These are phyloP conservation scores for Zoanthus sansibaricus DNA, from an alignment of 92 coral and sea anemone genomes.

Conservation along the genomic window DNA sequence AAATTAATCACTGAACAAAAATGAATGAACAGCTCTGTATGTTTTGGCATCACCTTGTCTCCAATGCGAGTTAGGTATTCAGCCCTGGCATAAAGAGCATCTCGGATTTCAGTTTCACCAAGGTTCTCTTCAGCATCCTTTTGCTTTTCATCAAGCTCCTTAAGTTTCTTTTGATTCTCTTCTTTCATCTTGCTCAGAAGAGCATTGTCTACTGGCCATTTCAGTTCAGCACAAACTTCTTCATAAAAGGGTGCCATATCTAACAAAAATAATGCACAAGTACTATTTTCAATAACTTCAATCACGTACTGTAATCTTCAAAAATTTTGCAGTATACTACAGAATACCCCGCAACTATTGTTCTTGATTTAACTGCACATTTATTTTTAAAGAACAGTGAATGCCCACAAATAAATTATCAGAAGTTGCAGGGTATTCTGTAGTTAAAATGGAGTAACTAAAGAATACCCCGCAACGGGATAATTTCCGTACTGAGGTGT, in stretches of 20 bases:
- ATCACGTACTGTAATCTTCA: no score
- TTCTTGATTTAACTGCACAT: no score
- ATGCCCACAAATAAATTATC: no score
- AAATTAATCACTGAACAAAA: no score
- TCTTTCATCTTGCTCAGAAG: slow-evolving; percentile 86
- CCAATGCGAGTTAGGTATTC: slow-evolving; percentile 94
- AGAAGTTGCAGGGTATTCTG: no score
- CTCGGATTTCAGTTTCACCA: slow-evolving; percentile 97
- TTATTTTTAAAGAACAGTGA: no score
- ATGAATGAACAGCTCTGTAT: no score
- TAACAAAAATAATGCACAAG: slow-evolving; percentile 6
- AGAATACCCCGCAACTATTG: no score
- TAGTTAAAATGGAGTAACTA: no score
- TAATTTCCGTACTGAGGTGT: no score
- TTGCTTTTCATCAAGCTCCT: slow-evolving; percentile 82
- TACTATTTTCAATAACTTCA: neutral
- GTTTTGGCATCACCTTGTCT: slow-evolving; percentile 70
- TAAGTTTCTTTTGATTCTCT: slow-evolving; percentile 80
- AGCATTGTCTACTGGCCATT: slow-evolving; percentile 91
- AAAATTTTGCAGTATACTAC: no score
- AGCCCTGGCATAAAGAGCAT: slow-evolving; percentile 87
- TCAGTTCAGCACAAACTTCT: slow-evolving; percentile 88
- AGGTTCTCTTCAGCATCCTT: slow-evolving; percentile 95
- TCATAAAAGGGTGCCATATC: slow-evolving; percentile 98
- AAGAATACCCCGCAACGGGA: no score